Evolutionary conservation across 2,113 vertebrate species (phyloP).

Genomic region (Globicephala melas): DNA sequence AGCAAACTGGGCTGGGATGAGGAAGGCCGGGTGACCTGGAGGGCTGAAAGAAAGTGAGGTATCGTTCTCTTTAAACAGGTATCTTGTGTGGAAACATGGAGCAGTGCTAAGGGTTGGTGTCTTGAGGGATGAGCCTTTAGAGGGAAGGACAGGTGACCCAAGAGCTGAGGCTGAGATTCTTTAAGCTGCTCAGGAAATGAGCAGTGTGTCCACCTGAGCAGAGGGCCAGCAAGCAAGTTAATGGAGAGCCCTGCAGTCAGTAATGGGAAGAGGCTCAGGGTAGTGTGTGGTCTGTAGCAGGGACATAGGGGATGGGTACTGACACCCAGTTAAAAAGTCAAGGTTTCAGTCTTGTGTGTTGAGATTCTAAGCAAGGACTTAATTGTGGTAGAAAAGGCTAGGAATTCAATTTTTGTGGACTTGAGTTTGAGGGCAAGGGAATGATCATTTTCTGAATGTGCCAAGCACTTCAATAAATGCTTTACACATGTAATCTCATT

Average conservation of each 20-base stretch:
- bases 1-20: background rate
- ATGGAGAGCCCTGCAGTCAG: too few species aligned
- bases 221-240: background rate
- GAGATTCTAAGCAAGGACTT: background rate
- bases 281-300: background rate
- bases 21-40: background rate
- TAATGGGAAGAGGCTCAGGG: background rate
- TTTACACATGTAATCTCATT: background rate
- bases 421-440: background rate
- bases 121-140: background rate
- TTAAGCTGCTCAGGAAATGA: background rate
- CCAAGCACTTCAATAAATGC: background rate
- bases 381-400: background rate
- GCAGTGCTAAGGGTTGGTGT: background rate
- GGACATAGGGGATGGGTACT: fast-evolving
- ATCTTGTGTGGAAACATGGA: background rate
- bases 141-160: background rate
- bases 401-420: background rate
- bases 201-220: background rate
- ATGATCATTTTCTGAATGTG: background rate
- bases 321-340: background rate
- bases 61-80: background rate
- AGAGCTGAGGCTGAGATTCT: background rate
- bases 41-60: background rate
- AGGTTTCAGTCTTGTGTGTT: background rate